Evolutionary conservation across 2,888 invertebrate genomes (phyloP), one percentile per base, ranked within the genome.

Genomic region (Microctonus hyperodae): DNA sequence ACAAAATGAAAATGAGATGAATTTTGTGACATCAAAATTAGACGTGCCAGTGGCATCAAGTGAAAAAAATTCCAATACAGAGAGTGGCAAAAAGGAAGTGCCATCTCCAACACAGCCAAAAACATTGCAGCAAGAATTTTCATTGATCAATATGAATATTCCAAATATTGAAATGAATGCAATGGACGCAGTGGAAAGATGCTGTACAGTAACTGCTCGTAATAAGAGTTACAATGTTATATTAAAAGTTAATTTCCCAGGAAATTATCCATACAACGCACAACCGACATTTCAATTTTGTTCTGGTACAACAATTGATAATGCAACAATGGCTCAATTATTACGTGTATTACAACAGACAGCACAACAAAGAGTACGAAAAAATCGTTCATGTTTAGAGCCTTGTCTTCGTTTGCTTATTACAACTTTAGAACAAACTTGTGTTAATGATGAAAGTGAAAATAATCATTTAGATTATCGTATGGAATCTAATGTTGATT

Each of bases 381-480:
- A 93, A 81, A 94, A 94, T 61, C 89, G 93, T 60, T 91, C 94
- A 40, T 97, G 97, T 82, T 85, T 97, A 62, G 92, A 96, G 81
- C 93, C 95, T 56, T 96, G 96, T 83, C 85, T 97, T 50, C 85
- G 92, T 40, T 90, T 91, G 58, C 85, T 93, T 68, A 90, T 91
- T 11, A 85, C 86, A 16, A 88, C 89, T 11, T 84, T 93, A 66
- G 90, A 89, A 74, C 85, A 88, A 83, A 81, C 77, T 16, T 81
- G 83, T 61, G 76, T 76, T 31, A 82, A 79, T 68, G 83, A 84
- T 53, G 85, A 84, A 71, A 74, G 77, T 2, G 84, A 85, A 60
- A 76, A 74, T 31, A 75, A 72, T 67, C 82, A 78, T 55, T 72
- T 82, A 33, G 78, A 76, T 48, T 82, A 83, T 65, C 79, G 79